Conservation (phyloP, 2,113 vertebrate species). For the Eidolon helvum region DNA sequence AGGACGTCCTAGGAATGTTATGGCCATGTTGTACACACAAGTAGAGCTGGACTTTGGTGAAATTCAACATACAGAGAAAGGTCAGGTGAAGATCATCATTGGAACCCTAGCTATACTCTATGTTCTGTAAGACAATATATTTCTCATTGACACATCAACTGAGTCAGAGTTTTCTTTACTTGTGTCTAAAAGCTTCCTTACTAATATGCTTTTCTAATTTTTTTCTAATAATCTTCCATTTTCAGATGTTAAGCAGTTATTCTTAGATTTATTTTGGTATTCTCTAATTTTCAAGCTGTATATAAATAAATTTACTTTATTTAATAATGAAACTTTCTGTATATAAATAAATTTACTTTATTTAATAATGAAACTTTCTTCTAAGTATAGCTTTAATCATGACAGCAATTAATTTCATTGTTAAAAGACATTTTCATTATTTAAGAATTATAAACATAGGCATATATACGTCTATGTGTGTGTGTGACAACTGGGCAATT, state of each 20-base stretch:
- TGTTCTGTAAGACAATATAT: background rate
- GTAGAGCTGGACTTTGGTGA: background rate
- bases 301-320: background rate
- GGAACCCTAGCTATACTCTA: background rate
- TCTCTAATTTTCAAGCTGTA: background rate
- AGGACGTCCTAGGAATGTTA: background rate
- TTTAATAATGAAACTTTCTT: background rate
- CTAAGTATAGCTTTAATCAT: background rate
- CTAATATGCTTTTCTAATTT: background rate
- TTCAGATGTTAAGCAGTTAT: background rate
- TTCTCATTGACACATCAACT: background rate
- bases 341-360: background rate
- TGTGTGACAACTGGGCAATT: background rate
- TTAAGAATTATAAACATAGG: background rate
- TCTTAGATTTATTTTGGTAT: background rate
- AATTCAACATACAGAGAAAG: background rate
- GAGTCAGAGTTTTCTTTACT: background rate
- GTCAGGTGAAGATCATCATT: background rate
- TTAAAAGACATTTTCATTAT: background rate
- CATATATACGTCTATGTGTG: background rate
- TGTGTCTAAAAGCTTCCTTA: background rate
- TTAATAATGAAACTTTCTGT: background rate
- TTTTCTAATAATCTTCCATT: background rate
- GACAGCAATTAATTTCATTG: background rate
- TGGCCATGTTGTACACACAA: background rate